Evolutionary conservation across 1,140 invertebrate genomes (phyloP), one percentile per base, ranked within the genome.

Genomic region (Caenorhabditis inopinata): DNA sequence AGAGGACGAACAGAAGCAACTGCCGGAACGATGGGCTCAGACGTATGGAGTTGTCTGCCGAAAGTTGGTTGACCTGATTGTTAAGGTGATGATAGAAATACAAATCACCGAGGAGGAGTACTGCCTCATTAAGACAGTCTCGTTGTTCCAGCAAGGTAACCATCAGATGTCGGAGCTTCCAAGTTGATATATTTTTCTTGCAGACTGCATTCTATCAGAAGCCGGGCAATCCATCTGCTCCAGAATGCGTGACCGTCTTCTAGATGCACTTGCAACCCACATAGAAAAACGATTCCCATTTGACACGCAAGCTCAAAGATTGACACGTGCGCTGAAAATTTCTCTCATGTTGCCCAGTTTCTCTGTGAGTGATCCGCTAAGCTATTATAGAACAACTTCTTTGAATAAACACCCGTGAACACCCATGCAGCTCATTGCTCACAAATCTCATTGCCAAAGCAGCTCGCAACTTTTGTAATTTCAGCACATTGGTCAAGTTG

Each of bases 11-110:
- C 74, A 74, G 38, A 62, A 76, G 51, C 21, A 78, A 29, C 81
- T 83, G 21, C 58, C 58, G 38, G 73, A 82, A 58, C 32, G 82
- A 74, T 83, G 82, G 82, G 75, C 74, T 16, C 18, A n/a, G 4
- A 83, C 82, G 23, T 83, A 83, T 48, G 82, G 82, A 25, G 58
- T 75, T 32, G 76, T 83, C 6, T 76, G 74, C 75, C 76, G 76
- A n/a, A 80, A 82, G 45, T 73, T 83, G 74, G 74, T 83, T 21
- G 82, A 83, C 29, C 25, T 83, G 53, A 74, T 83, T 35, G 82
- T 77, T 4, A 47, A 58, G 32, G 82, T 74, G 18, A 76, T 83
- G 74, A 74, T 73, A 25, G 82, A 82, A 38, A 25, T 83, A 29
- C 74, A 83, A 53, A 77, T 83, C 9, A 74, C 51, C 18, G 51